phyloP scores from a whole-genome alignment of 2,113 vertebrate genomes.

The Ranitomeya variabilis region DNA sequence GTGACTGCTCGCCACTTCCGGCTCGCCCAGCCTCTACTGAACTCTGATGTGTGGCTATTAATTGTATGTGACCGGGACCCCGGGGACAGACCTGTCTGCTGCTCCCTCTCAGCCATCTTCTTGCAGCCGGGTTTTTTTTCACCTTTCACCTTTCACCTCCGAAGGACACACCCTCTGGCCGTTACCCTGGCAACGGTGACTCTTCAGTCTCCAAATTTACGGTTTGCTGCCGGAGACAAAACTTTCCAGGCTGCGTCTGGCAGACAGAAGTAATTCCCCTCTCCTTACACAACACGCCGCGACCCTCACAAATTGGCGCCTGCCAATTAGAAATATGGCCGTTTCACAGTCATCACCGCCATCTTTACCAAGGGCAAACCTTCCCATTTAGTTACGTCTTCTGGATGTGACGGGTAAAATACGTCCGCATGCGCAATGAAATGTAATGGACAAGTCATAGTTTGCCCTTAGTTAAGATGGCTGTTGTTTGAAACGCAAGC shows the following conservation, averaged over 20 bases:
- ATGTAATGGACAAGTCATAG: too few species aligned
- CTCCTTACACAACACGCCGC: too few species aligned
- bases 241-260: not conserved
- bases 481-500: not conserved
- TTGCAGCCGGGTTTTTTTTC: conserved; percentile 54
- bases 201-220: not conserved
- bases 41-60: accelerated
- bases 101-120: conserved; percentile 83
- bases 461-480: conserved; percentile 39
- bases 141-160: conserved; percentile 62
- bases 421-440: too few species aligned
- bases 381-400: not conserved
- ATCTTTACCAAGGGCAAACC: conserved; percentile 58
- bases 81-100: conserved; percentile 68
- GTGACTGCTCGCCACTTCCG: not conserved
- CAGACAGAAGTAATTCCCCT: not conserved
- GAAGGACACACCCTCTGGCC: not conserved
- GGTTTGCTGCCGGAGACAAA: not conserved
- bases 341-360: not conserved
- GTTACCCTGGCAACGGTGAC: not conserved
- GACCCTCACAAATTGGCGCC: not conserved
- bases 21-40: not conserved
- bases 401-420: too few species aligned
- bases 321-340: conserved; percentile 55
- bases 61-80: not conserved